Evolutionary conservation across 2,113 vertebrate species (phyloP).

Genomic region (Gobiocypris rarus): DNA sequence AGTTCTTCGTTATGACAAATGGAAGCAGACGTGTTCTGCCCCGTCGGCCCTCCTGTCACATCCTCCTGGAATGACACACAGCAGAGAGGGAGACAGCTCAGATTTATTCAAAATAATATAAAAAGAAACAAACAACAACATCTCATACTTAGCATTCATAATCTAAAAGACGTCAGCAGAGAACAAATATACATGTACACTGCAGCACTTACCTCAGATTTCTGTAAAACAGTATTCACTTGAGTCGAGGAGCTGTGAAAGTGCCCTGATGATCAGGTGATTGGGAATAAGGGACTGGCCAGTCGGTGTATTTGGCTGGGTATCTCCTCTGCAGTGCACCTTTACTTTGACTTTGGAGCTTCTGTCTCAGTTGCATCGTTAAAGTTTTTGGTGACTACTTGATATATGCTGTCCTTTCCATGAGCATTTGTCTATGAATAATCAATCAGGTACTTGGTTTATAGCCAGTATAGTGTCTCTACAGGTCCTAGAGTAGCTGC

Average conservation of each 20-base stretch:
- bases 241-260: background rate
- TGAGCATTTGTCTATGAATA: constrained; percentile 24
- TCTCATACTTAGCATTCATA: background rate
- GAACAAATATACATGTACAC: background rate
- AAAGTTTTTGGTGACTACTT: constrained; percentile 8
- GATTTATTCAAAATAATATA: constrained; percentile 23
- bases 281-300: constrained; percentile 13
- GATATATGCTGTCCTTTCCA: constrained; percentile 36
- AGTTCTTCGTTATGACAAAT: constrained; percentile 52
- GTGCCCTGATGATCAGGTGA: constrained; percentile 32
- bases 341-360: constrained; percentile 21
- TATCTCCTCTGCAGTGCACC: constrained; percentile 38
- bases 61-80: constrained; percentile 51
- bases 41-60: constrained; percentile 17
- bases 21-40: constrained; percentile 49
- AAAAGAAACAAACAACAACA: constrained; percentile 16
- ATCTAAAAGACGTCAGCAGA: background rate
- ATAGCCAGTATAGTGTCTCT: constrained; percentile 24
- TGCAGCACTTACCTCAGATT: background rate
- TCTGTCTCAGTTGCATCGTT: constrained; percentile 7
- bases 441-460: constrained; percentile 15
- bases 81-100: constrained; percentile 22
- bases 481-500: constrained; percentile 9
- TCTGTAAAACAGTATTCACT: background rate
- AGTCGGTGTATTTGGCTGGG: constrained; percentile 23